Percentiles rank a stretch among this genome's conserved stretches.
Evolutionary conservation across 2,888 invertebrate genomes (phyloP).

Genomic region (Hermaeophaga mercurialis): DNA sequence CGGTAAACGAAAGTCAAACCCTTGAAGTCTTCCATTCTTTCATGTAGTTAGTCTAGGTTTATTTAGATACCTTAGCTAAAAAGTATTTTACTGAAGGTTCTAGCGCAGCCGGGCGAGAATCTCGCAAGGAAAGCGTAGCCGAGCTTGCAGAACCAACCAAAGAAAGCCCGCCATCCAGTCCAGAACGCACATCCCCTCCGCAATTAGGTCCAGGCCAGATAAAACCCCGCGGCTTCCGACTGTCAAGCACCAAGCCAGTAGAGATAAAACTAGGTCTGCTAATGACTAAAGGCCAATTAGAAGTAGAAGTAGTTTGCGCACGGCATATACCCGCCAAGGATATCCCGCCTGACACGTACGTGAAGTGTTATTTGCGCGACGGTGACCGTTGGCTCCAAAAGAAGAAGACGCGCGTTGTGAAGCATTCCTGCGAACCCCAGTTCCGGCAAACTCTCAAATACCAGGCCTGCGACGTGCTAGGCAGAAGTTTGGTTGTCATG

Average conservation of each 20-base stretch:
- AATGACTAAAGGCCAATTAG: constrained; percentile 89
- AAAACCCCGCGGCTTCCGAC: constrained; percentile 70
- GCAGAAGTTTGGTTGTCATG: constrained; percentile 86
- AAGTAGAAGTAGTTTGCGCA: constrained; percentile 82
- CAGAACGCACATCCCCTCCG: constrained; percentile 62
- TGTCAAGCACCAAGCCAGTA: constrained; percentile 72
- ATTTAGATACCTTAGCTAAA: too few species aligned
- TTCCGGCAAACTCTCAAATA: constrained; percentile 90
- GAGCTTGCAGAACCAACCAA: constrained; percentile 61
- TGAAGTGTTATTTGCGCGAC: constrained; percentile 86
- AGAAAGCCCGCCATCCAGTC: constrained; percentile 64
- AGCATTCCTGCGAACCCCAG: constrained; percentile 82
- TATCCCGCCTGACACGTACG: constrained; percentile 85
- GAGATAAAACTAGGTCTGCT: constrained; percentile 87
- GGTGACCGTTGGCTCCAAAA: constrained; percentile 89
- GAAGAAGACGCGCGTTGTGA: constrained; percentile 85
- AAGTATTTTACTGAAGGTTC: too few species aligned
- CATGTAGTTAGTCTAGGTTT: too few species aligned
- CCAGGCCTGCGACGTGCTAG: constrained; percentile 76
- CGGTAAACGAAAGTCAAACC: too few species aligned
- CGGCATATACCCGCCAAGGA: constrained; percentile 72
- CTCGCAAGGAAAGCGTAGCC: constrained; percentile 65
- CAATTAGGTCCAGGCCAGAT: constrained; percentile 79
- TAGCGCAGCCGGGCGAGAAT: constrained; percentile 51
- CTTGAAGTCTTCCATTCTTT: too few species aligned